These are phyloP conservation scores for Euthynnus affinis DNA, from an alignment of 2,797 vertebrate genomes.

Conservation along the genomic window DNA sequence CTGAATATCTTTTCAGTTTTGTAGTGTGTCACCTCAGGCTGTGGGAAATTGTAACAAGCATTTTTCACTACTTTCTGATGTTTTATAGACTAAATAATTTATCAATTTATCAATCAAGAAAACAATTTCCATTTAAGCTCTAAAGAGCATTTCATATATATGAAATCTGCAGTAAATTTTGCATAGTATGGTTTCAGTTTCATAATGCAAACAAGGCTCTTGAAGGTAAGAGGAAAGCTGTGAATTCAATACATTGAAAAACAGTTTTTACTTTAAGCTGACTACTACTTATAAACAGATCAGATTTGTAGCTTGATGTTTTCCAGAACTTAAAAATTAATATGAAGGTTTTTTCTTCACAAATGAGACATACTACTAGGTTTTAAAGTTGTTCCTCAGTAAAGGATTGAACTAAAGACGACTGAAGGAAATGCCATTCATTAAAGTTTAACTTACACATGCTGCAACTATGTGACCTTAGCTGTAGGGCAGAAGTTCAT, in stretches of 20 bases:
- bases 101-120: background rate
- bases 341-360: background rate
- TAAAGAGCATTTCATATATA: background rate
- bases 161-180: background rate
- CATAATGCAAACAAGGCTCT: background rate
- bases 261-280: background rate
- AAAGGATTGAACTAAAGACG: background rate
- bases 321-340: background rate
- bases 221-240: background rate
- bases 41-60: too few relatives aligned
- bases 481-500: background rate
- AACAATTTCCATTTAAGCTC: background rate
- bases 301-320: background rate
- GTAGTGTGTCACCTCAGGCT: background rate
- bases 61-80: background rate
- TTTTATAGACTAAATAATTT: background rate
- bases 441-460: constrained; percentile 26
- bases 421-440: background rate
- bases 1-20: background rate
- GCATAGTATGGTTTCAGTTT: background rate
- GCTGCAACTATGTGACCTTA: background rate
- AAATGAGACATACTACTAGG: background rate
- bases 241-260: background rate
- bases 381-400: background rate
- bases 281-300: background rate